These are phyloP conservation scores for Myotis davidii DNA, from an alignment of 2,113 vertebrate genomes.

Conservation along the genomic window DNA sequence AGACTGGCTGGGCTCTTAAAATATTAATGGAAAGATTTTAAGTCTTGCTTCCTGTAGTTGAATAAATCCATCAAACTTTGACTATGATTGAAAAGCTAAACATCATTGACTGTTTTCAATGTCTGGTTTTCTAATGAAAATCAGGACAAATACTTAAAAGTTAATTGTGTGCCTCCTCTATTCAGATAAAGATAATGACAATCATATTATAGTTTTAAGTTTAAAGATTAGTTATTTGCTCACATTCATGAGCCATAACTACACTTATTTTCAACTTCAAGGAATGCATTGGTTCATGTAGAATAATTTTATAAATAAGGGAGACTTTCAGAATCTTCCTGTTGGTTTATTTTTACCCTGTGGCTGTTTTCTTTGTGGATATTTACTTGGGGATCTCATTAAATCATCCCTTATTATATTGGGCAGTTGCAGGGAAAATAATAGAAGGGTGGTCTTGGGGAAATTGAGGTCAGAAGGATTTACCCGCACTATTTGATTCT, in stretches of 20 bases:
- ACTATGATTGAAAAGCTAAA: neutral
- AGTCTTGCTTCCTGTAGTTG: neutral
- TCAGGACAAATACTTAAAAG: neutral
- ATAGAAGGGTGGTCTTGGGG: neutral
- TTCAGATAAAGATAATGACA: neutral
- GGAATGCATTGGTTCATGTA: neutral
- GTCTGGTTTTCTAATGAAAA: constrained; percentile 24
- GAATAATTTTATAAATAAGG: neutral
- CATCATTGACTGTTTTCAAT: neutral
- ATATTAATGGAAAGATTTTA: neutral
- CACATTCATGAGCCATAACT: neutral
- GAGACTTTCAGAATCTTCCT: neutral
- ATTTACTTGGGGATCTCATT: neutral
- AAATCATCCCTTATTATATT: neutral
- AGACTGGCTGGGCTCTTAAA: neutral
- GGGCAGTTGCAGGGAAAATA: neutral
- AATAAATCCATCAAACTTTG: neutral
- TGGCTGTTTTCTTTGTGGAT: neutral
- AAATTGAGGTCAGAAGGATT: neutral
- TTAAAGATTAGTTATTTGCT: neutral
- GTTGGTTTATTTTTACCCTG: neutral
- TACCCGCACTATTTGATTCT: neutral
- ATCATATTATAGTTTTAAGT: neutral
- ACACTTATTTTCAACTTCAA: neutral
- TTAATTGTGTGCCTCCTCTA: neutral